Evolutionary conservation across 2,113 vertebrate genomes (phyloP).

Genomic region (Perca flavescens): DNA sequence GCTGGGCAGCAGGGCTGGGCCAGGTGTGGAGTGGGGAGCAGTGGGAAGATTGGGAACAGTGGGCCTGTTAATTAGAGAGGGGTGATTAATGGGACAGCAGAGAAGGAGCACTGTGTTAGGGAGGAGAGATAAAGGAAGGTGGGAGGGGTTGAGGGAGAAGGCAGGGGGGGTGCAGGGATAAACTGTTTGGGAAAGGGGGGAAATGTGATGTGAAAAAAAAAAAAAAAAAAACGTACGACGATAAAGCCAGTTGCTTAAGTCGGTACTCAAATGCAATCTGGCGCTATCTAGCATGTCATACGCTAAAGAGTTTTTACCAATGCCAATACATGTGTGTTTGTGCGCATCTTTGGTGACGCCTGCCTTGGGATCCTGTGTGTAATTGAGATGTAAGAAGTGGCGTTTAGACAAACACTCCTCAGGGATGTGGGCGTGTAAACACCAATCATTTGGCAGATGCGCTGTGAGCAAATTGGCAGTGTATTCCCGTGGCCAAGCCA

Average conservation of each 20-base stretch:
- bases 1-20: conserved; percentile 78
- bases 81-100: conserved; percentile 94
- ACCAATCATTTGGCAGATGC: conserved; percentile 90
- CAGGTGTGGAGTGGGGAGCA: conserved; percentile 83
- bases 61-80: conserved; percentile 98
- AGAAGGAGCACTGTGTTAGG: conserved; percentile 70
- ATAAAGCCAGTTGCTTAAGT: neutral
- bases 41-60: conserved; percentile 88
- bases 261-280: neutral
- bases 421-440: conserved; percentile 85
- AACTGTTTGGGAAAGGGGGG: conserved; percentile 51
- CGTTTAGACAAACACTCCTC: conserved; percentile 84
- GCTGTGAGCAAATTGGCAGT: conserved; percentile 84
- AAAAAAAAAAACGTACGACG: fast-evolving
- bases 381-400: conserved; percentile 86
- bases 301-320: conserved; percentile 3
- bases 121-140: conserved; percentile 51
- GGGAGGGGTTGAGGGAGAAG: conserved; percentile 48
- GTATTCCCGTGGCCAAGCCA: conserved; percentile 82
- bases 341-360: conserved; percentile 42
- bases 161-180: conserved; percentile 30
- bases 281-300: neutral
- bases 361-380: conserved; percentile 59
- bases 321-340: neutral
- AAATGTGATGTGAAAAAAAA: conserved; percentile 40